phyloP scores from a whole-genome alignment of 2,113 vertebrate genomes.

The Cheilinus undulatus region DNA sequence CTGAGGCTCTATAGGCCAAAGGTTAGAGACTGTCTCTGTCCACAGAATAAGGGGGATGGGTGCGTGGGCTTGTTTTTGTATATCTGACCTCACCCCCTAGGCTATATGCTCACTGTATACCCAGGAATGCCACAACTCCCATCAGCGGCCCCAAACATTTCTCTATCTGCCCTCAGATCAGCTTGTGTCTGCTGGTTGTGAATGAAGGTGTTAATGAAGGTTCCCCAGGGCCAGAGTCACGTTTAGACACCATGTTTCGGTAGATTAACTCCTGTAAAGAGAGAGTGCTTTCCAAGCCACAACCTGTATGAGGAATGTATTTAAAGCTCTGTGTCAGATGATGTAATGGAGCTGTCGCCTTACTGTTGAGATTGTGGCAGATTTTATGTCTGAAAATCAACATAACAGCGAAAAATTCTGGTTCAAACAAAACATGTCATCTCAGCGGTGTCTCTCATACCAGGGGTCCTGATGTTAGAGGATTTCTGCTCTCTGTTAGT shows the following conservation, averaged over 20 bases:
- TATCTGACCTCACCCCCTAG: constrained; percentile 61
- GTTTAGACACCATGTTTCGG: constrained; percentile 49
- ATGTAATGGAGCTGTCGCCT: constrained; percentile 19
- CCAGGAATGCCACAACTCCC: constrained; percentile 67
- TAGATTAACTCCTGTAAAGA: constrained; percentile 32
- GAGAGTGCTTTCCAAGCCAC: constrained; percentile 28
- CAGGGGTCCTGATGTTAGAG: too few relatives aligned
- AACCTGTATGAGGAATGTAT: constrained; percentile 36
- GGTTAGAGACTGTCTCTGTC: constrained; percentile 62
- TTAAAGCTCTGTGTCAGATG: constrained; percentile 18
- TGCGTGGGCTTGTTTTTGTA: constrained; percentile 19
- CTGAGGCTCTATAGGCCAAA: constrained; percentile 49
- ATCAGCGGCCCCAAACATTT: constrained; percentile 56
- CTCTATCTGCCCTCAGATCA: constrained; percentile 67
- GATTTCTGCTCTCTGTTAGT: too few relatives aligned
- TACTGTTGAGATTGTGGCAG: neutral
- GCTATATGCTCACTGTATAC: constrained; percentile 66
- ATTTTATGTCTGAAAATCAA: neutral
- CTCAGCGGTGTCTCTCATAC: too few relatives aligned
- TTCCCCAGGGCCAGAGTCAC: constrained; percentile 43
- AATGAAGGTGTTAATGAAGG: constrained; percentile 48
- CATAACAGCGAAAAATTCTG: neutral
- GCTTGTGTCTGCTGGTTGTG: constrained; percentile 26
- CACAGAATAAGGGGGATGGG: constrained; percentile 39
- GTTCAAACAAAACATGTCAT: too few relatives aligned